Evolutionary conservation across 2,888 invertebrate species (phyloP).

Genomic region (Heliconius sara): DNA sequence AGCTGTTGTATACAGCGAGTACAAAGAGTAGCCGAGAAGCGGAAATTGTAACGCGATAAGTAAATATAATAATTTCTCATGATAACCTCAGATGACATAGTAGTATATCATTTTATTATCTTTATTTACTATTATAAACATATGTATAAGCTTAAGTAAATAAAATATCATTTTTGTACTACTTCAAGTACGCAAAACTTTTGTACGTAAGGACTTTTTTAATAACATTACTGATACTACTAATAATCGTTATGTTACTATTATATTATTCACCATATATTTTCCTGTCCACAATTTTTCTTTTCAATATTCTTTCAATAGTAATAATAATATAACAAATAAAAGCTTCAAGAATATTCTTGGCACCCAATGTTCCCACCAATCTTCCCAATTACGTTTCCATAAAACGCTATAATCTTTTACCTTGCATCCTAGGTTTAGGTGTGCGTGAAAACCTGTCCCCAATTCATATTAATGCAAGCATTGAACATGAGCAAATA

Average conservation of each 20-base stretch:
- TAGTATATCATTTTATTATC: background rate
- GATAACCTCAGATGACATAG: background rate
- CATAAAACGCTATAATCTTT: constrained; percentile 23
- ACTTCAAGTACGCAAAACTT: background rate
- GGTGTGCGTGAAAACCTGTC: constrained; percentile 44
- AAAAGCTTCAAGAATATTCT: too few relatives aligned
- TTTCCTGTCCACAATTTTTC: background rate
- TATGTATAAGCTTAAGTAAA: background rate
- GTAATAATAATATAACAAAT: too few relatives aligned
- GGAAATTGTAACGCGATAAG: constrained; percentile 1
- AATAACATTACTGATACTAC: too few relatives aligned
- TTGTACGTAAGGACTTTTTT: background rate
- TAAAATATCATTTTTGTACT: background rate
- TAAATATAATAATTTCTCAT: background rate
- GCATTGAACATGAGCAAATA: constrained; percentile 45
- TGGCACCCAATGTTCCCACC: too few relatives aligned
- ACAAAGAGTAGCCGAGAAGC: constrained; percentile 19
- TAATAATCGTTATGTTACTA: too few relatives aligned
- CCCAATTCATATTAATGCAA: constrained; percentile 46
- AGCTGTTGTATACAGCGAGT: constrained; percentile 26
- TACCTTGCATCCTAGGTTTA: constrained; percentile 16
- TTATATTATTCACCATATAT: background rate
- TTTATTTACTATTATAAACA: background rate
- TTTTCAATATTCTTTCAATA: background rate
- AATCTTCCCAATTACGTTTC: background rate